Evolutionary conservation across 1,140 invertebrate species (phyloP), one percentile per base, ranked within the genome.

Genomic region (Planococcus citri): DNA sequence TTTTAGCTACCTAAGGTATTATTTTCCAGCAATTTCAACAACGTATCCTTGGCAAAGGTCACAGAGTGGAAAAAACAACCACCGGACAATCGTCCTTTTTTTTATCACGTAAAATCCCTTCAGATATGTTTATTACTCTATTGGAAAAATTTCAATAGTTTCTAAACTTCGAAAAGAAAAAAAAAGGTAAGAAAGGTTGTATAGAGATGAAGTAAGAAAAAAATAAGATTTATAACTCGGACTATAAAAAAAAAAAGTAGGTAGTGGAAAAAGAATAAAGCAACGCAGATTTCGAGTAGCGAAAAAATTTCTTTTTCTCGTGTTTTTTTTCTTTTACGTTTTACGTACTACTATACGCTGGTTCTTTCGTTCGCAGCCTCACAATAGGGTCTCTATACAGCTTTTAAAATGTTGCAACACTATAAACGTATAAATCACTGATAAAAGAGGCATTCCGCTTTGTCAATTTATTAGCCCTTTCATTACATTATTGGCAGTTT

Each of bases 391-490:
- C n/a, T n/a, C 10, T 51, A 20, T 51, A 51, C 17, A 51, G 41
- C 12, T 51, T 51, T 51, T 51, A 51, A 51, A 51, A 51, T 51
- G 41, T 51, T 51, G 41, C 41, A 51, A 51, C 41, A 51, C 41
- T 51, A 51, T 51, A 51, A 51, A 6, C 6, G 41, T 51, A 51
- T 51, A 51, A 51, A 51, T 51, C 41, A 51, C 41, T 9, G 41
- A 51, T 51, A 51, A 51, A 51, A 51, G 41, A 51, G 41, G 41
- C 41, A 51, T 51, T 51, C 41, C 41, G 41, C 41, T 51, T 51
- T 51, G 41, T 51, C 41, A 51, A 51, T 51, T 51, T 51, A 51
- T 51, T 51, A 51, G 41, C 41, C 17, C 41, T 33, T 51, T 51
- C 41, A 51, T 51, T 51, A 51, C 41, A 51, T 51, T 51, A 51